A percentile compares a stretch with the other conserved stretches of the same genome.
phyloP scores from a whole-genome alignment of 1,140 invertebrate genomes.

The Bathynomus jamesi region DNA sequence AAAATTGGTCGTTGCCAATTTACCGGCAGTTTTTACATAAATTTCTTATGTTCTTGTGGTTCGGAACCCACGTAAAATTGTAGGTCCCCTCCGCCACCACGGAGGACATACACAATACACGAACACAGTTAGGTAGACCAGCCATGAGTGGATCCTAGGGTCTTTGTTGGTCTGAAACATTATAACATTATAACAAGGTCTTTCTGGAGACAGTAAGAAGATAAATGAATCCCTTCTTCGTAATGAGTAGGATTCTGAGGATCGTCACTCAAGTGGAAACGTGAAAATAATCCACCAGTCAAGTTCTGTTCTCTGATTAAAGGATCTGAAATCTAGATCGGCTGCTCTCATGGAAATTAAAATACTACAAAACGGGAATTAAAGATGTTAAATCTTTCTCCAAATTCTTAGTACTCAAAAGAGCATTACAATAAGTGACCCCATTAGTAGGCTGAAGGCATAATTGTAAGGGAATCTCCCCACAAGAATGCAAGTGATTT shows the following conservation, averaged over 20 bases:
- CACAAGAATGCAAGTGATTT: constrained; percentile 49
- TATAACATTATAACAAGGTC: constrained; percentile 74
- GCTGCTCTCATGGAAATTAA: constrained; percentile 77
- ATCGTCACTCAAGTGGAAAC: constrained; percentile 54
- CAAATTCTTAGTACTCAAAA: constrained; percentile 61
- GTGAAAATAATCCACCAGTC: constrained; percentile 67
- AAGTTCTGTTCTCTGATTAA: constrained; percentile 70
- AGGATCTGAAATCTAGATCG: constrained; percentile 64
- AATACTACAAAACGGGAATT: constrained; percentile 75
- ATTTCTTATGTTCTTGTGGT: no score
- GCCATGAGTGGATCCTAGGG: no score
- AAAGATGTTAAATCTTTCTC: constrained; percentile 59
- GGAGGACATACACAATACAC: no score
- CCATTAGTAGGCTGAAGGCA: constrained; percentile 75
- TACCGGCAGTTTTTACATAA: no score
- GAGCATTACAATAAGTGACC: constrained; percentile 71
- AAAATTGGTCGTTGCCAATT: no score
- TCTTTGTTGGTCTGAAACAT: no score
- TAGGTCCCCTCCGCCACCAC: no score
- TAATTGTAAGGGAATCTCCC: constrained; percentile 57
- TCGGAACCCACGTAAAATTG: no score
- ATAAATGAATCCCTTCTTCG: constrained; percentile 65
- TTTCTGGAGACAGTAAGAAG: constrained; percentile 73
- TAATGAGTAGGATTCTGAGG: constrained; percentile 16
- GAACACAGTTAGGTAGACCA: no score